These are phyloP conservation scores for Rhamnusium bicolor DNA, from an alignment of 2,888 invertebrate genomes.

Conservation along the genomic window DNA sequence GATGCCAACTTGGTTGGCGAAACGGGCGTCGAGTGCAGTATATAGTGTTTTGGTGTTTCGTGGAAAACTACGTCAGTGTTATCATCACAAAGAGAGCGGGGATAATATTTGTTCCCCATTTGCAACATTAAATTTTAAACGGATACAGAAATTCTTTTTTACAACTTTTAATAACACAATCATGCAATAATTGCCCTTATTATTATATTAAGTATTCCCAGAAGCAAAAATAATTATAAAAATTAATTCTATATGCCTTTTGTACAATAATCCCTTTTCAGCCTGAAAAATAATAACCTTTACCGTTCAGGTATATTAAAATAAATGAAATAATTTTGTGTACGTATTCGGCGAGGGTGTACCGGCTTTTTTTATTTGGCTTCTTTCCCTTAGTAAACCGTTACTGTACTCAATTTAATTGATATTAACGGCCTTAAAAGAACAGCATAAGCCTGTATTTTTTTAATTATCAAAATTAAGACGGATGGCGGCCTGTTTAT, in stretches of 20 bases:
- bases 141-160: neutral
- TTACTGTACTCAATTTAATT: slow-evolving; percentile 53
- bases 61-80: too few species aligned
- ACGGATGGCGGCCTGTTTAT: slow-evolving; percentile 52
- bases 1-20: too few species aligned
- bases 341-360: slow-evolving; percentile 20
- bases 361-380: slow-evolving; percentile 20
- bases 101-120: too few species aligned
- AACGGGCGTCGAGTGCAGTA: too few species aligned
- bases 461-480: slow-evolving; percentile 55
- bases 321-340: slow-evolving; percentile 50
- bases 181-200: slow-evolving; percentile 9
- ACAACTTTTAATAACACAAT: neutral
- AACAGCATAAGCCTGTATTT: slow-evolving; percentile 50
- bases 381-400: slow-evolving; percentile 19
- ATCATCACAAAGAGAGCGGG: too few species aligned
- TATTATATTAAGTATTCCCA: slow-evolving; percentile 2
- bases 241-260: slow-evolving; percentile 27
- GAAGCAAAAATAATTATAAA: slow-evolving; percentile 17
- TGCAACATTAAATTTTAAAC: too few species aligned
- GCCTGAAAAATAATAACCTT: slow-evolving; percentile 44
- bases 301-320: slow-evolving; percentile 49
- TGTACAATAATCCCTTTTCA: slow-evolving; percentile 35
- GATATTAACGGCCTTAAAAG: slow-evolving; percentile 58
- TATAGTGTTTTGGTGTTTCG: too few species aligned